These are phyloP conservation scores for Cistogaster globosa DNA, from an alignment of 2,888 invertebrate genomes.

Conservation along the genomic window DNA sequence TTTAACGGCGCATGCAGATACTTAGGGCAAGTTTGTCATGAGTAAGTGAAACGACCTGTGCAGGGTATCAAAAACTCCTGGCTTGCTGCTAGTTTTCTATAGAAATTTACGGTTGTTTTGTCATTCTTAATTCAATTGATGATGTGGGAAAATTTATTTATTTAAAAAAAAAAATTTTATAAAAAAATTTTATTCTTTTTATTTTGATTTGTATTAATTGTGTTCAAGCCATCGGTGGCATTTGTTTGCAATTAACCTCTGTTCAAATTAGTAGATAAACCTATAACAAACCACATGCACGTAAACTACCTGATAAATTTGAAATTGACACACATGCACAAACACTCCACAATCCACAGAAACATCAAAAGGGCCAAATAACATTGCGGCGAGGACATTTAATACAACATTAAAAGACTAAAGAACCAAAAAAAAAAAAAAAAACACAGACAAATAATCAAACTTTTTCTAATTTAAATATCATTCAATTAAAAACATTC, in stretches of 20 bases:
- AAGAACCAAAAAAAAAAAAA: constrained; percentile 30
- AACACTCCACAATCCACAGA: not conserved
- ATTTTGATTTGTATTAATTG: not conserved
- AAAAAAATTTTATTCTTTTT: not conserved
- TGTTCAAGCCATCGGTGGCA: not conserved
- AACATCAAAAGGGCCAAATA: constrained; percentile 37
- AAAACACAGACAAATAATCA: not conserved
- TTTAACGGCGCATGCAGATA: too few relatives aligned
- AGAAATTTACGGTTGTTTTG: too few relatives aligned
- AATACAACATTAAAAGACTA: constrained; percentile 39
- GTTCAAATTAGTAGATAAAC: constrained; percentile 8
- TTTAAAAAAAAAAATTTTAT: not conserved
- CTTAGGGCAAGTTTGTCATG: too few relatives aligned
- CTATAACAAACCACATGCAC: constrained; percentile 9
- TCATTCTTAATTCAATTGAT: not conserved
- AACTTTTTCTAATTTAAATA: constrained; percentile 43
- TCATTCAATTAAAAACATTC: constrained; percentile 32
- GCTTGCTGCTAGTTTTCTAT: too few relatives aligned
- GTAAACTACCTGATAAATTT: constrained; percentile 62
- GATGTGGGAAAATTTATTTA: not conserved
- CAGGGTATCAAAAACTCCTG: too few relatives aligned
- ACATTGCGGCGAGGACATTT: constrained; percentile 48
- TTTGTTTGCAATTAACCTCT: not conserved
- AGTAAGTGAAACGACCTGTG: too few relatives aligned
- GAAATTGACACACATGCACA: constrained; percentile 62